Base-by-base conservation (phyloP, 2,113 vertebrate species). In the Apeltes quadracus region DNA sequence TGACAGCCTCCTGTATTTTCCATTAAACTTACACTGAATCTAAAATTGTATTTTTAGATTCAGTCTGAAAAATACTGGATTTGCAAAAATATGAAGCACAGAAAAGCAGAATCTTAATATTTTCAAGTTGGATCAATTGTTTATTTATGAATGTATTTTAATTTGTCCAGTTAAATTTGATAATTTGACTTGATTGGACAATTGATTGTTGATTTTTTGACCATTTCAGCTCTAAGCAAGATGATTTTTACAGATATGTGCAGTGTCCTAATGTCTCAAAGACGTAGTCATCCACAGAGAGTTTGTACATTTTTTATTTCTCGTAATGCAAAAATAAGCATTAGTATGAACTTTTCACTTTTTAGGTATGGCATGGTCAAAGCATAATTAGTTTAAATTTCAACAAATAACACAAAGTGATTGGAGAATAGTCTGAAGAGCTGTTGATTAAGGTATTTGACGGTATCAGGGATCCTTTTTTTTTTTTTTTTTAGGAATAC, bases 341-440 rank as follows among this genome's bases (percentile, higher is more conserved):
- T 13, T 3, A 41, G 65, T 29, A 61, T 15, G 18, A 66, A 74
- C 14, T 71, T 71, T 74, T 65, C 20, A 62, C 78, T 73, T 81
- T 44, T 62, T 11, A 67, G 51, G 76, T 83, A 81, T 82, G 69
- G 75, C 65, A 56, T 87, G 53, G 32, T 81, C 81, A 74, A 69
- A 75, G 59, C 11, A 84, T 25, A 34, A 73, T 72, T 84, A 86
- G 43, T 84, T 81, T 58, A 79, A 78, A 79, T 84, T 75, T 41
- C 50, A 76, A 72, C 78, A 86, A 77, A 76, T 27, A 67, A 72
- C 81, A 82, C 46, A 63, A 71, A 81, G 58, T 63, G 72, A 79
- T 67, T 76, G 20, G 54, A 25, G 34, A 61, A 64, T 53, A 74
- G 57, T 55, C 7, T 7, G 18, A 38, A 39, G 51, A 55, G 56